phyloP scores from a whole-genome alignment of 2,888 invertebrate genomes.

The Coleophora flavipennella region DNA sequence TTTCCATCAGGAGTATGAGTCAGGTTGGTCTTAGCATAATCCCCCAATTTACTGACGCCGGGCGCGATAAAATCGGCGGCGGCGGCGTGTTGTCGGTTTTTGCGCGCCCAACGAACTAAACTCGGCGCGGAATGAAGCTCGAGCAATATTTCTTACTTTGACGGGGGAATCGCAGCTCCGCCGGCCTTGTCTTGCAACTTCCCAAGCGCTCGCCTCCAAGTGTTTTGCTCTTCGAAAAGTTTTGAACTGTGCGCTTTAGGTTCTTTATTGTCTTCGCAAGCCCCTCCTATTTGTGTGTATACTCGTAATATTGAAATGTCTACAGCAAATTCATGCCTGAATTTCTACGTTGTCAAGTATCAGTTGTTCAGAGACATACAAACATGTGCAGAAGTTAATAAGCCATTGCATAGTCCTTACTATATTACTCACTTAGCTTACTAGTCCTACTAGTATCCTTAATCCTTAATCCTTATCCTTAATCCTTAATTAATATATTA shows the following conservation, averaged over 20 bases:
- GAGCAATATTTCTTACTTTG: conserved; percentile 63
- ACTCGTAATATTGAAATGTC: too few species aligned
- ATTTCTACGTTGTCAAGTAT: conserved; percentile 36
- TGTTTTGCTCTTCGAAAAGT: conserved; percentile 52
- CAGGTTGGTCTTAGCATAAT: conserved; percentile 5
- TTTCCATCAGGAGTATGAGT: too few species aligned
- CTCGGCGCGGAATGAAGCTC: conserved; percentile 23
- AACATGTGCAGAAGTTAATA: too few species aligned
- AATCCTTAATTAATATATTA: too few species aligned
- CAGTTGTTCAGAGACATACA: conserved; percentile 1
- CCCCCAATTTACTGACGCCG: conserved; percentile 12
- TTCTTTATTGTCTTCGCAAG: conserved; percentile 61
- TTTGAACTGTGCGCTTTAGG: conserved; percentile 62
- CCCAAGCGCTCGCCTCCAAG: conserved; percentile 34
- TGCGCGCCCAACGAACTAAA: conserved; percentile 28
- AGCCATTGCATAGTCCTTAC: too few species aligned
- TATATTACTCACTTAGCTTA: too few species aligned
- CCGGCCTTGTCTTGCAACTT: conserved; percentile 56
- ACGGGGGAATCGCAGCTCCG: conserved; percentile 42
- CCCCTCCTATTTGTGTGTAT: conserved; percentile 45
- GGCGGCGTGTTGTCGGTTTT: conserved; percentile 30
- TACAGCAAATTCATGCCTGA: conserved; percentile 36
- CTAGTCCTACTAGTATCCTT: too few species aligned
- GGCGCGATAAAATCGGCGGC: conserved; percentile 5
- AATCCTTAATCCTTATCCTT: too few species aligned